These are phyloP conservation scores for Passer montanus DNA, from an alignment of 2,113 vertebrate species.

Conservation along the genomic window DNA sequence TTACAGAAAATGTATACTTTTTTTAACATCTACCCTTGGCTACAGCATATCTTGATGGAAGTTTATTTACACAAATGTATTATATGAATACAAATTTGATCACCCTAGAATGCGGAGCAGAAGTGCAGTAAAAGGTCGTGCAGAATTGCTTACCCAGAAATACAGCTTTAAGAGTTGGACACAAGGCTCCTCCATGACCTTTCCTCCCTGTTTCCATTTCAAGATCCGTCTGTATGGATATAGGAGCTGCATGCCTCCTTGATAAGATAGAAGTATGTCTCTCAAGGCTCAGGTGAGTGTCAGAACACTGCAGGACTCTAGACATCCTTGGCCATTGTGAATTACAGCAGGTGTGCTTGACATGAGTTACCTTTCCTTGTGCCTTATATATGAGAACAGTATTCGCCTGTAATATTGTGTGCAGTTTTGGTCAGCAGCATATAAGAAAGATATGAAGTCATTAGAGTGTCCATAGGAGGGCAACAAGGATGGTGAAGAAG, in stretches of 20 bases:
- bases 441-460: not conserved
- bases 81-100: not conserved
- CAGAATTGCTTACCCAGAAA: not conserved
- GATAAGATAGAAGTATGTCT: not conserved
- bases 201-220: not conserved
- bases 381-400: not conserved
- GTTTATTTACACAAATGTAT: not conserved
- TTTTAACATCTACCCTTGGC: not conserved
- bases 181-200: not conserved
- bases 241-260: not conserved
- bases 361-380: not conserved
- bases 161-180: not conserved
- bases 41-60: not conserved
- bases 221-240: not conserved
- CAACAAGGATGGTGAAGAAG: rapidly evolving
- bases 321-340: not conserved
- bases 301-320: not conserved
- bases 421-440: not conserved
- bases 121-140: not conserved
- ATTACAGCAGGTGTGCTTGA: not conserved
- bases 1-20: not conserved
- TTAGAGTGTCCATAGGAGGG: not conserved
- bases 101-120: not conserved
- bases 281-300: not conserved
- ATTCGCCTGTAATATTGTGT: not conserved